Evolutionary conservation across 2,113 vertebrate species (phyloP).

Genomic region (Mionectes macconnelli): DNA sequence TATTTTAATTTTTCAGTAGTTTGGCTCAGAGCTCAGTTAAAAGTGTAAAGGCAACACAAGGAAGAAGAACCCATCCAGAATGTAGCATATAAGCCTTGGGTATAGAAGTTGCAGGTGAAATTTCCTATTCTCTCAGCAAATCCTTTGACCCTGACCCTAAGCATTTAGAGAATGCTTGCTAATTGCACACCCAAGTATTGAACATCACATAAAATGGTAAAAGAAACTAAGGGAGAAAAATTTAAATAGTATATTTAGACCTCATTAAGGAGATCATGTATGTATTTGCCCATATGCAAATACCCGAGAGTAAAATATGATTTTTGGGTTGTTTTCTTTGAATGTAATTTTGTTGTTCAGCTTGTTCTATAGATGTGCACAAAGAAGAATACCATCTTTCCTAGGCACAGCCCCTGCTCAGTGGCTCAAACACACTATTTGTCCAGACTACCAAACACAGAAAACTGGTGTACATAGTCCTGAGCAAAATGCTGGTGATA

Average conservation of each 20-base stretch:
- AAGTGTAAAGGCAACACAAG: background rate
- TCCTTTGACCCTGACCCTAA: background rate
- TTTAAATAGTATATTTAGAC: background rate
- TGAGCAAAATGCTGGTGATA: background rate
- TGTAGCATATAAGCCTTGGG: background rate
- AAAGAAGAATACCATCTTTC: background rate
- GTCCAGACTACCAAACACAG: background rate
- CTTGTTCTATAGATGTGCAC: background rate
- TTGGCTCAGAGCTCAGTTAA: background rate
- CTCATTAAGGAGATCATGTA: background rate
- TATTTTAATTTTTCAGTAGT: background rate
- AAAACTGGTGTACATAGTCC: background rate
- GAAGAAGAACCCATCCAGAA: background rate
- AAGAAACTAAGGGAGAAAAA: background rate
- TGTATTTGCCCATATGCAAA: rapidly evolving
- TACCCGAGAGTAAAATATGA: background rate
- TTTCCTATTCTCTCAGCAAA: background rate
- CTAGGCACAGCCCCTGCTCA: background rate
- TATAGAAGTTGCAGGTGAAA: background rate
- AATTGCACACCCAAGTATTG: background rate
- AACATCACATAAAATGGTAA: background rate
- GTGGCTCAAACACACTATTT: background rate
- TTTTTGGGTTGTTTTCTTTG: background rate
- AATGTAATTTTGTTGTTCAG: background rate
- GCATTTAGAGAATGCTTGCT: background rate